These are phyloP conservation scores for Poeciliopsis prolifica DNA, from an alignment of 2,113 vertebrate species.

Conservation along the genomic window DNA sequence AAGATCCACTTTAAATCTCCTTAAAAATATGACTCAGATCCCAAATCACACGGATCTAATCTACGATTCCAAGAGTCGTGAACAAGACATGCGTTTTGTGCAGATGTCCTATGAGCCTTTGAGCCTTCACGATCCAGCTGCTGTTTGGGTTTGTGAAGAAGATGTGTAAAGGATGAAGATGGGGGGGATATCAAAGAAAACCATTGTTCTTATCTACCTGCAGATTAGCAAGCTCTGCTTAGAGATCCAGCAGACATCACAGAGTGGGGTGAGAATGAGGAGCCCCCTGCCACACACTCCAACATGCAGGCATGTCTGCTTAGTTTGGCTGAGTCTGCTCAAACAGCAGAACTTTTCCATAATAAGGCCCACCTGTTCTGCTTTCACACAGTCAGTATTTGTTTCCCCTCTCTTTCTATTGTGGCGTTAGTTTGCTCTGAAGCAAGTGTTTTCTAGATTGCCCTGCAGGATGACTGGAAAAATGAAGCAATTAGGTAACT, in stretches of 20 bases:
- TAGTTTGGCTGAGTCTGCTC: slow-evolving; percentile 28
- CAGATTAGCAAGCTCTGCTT: slow-evolving; percentile 57
- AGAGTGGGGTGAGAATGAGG: background rate
- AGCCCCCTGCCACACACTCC: slow-evolving; percentile 14
- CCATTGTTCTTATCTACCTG: slow-evolving; percentile 46
- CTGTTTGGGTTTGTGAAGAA: slow-evolving; percentile 72
- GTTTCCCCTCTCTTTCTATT: slow-evolving; percentile 43
- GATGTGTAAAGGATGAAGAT: slow-evolving; percentile 29
- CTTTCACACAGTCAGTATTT: slow-evolving; percentile 35
- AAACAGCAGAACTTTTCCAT: slow-evolving; percentile 24
- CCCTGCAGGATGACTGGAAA: slow-evolving; percentile 13
- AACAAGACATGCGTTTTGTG: slow-evolving; percentile 46
- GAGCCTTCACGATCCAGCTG: slow-evolving; percentile 46
- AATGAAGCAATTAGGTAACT: slow-evolving; percentile 9
- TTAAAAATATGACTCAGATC: slow-evolving; percentile 8
- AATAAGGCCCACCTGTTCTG: slow-evolving; percentile 55
- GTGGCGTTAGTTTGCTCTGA: slow-evolving; percentile 47
- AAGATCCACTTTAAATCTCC: slow-evolving; percentile 27
- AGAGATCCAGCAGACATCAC: slow-evolving; percentile 41
- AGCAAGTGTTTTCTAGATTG: slow-evolving; percentile 53
- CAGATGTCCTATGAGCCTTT: slow-evolving; percentile 41
- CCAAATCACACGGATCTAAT: slow-evolving; percentile 8
- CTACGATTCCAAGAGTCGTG: slow-evolving; percentile 31
- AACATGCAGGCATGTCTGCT: slow-evolving; percentile 49
- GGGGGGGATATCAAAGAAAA: slow-evolving; percentile 47